Evolutionary conservation across 2,113 vertebrate species (phyloP), one percentile per base, ranked within the genome.

Genomic region (Entomyzon cyanotis): DNA sequence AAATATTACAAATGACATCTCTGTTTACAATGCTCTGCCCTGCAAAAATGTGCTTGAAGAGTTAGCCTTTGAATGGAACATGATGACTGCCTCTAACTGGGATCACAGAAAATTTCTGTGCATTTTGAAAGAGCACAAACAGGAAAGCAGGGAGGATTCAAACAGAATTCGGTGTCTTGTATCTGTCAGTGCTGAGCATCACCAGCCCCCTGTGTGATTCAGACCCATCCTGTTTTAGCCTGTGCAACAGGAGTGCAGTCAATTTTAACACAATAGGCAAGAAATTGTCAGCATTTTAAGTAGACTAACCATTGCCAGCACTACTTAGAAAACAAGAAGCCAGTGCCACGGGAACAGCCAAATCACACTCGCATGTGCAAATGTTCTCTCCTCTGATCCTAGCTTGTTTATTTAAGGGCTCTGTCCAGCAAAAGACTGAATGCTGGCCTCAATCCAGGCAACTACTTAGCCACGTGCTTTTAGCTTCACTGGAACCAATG

Each of bases 401-500:
- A 33, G 28, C 27, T 65, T 90, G 84, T 87, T 96, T 96, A 89
- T 62, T 90, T 93, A 96, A 96, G 94, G 86, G 86, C 52, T 89
- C 49, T 11, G 8, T 93, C 93, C 95, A 94, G 68, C 65, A 75
- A 78, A 76, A 88, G 69, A 53, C 60, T 58, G 47, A 93, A 73
- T 21, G 41, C 44, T 95, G 90, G 88, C 64, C 56, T 15, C 37
- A 63, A 1, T 28, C 92, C 92, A 97, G 58, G 16, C 94, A 95
- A 81, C 83, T 79, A 87, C 90, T 95, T 87, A 93, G 60, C 78
- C 88, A 92, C 10, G 31, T 89, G 90, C n/a, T 81, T 91, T 89
- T 68, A 75, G 67, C 73, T 92, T 64, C 73, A 18, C 41, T 90
- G 88, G 76, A 86, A 92, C 73, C 65, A 82, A 49, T 30, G 82